Conservation (phyloP, 2,113 vertebrate species). For the Megaleporinus macrocephalus region DNA sequence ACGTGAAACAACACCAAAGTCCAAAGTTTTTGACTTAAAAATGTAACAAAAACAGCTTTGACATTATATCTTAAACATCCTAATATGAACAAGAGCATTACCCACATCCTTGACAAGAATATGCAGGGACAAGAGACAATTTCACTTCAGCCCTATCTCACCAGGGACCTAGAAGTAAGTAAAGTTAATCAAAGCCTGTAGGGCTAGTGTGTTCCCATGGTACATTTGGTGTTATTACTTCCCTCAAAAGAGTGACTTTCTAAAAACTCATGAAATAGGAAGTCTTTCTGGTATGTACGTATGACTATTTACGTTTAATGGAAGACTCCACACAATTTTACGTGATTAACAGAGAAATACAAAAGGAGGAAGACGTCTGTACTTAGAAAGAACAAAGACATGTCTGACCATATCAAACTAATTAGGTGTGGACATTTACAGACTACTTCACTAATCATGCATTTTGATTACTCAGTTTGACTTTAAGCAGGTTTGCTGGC, state of each 20-base stretch:
- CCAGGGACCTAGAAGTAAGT: constrained; percentile 71
- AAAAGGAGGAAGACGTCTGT: constrained; percentile 1
- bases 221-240: constrained; percentile 52
- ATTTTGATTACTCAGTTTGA: background rate
- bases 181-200: constrained; percentile 65
- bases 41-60: too few relatives aligned
- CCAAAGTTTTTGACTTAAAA: too few relatives aligned
- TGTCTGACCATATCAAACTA: background rate
- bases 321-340: constrained; percentile 19
- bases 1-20: too few relatives aligned
- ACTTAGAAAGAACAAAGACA: constrained; percentile 32
- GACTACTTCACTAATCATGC: background rate
- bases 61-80: background rate
- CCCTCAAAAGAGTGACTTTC: constrained; percentile 5
- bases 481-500: background rate
- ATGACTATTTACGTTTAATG: background rate
- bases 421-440: background rate
- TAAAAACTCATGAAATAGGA: background rate
- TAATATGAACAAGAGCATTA: background rate
- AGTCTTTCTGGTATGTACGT: constrained; percentile 12
- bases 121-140: constrained; percentile 31
- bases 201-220: constrained; percentile 65
- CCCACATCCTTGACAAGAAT: background rate
- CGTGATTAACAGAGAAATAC: constrained; percentile 6
- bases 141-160: constrained; percentile 66